Conservation (phyloP, 2,113 vertebrate genomes). For the Trinectes maculatus region DNA sequence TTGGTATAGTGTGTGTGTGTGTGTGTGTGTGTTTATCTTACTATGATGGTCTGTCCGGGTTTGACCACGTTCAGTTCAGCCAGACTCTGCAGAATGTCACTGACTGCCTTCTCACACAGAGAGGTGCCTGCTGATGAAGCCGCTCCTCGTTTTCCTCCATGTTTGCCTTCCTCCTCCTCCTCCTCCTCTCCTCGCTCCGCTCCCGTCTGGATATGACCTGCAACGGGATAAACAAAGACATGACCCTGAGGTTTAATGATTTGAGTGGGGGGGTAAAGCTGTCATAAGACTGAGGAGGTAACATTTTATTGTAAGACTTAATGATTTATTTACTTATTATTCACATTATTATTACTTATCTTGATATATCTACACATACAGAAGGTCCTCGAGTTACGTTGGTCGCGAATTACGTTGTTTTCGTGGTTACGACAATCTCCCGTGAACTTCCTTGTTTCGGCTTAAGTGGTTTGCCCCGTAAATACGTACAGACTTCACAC, state of each 20-base stretch:
- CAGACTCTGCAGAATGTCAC: conserved; percentile 81
- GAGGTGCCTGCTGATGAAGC: conserved; percentile 57
- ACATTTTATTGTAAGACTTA: no score
- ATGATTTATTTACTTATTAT: no score
- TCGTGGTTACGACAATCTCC: no score
- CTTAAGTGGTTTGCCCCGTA: no score
- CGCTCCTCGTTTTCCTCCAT: conserved; percentile 45
- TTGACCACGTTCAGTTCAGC: conserved; percentile 82
- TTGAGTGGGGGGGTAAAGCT: background rate
- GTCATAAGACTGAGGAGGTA: background rate
- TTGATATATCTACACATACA: no score
- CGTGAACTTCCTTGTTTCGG: no score
- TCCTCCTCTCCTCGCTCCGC: conserved; percentile 67
- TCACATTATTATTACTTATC: no score
- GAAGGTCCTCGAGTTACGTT: no score
- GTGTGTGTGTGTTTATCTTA: conserved; percentile 40
- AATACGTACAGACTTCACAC: no score
- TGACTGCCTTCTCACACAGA: conserved; percentile 77
- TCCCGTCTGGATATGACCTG: conserved; percentile 78
- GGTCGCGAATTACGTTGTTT: no score
- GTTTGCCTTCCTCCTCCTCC: conserved; percentile 51
- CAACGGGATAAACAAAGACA: conserved; percentile 14
- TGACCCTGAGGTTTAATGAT: background rate
- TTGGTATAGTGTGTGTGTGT: background rate
- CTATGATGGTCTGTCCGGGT: conserved; percentile 80